These are phyloP conservation scores for Polypedilum vanderplanki DNA, from an alignment of 1,140 invertebrate species.

Conservation along the genomic window DNA sequence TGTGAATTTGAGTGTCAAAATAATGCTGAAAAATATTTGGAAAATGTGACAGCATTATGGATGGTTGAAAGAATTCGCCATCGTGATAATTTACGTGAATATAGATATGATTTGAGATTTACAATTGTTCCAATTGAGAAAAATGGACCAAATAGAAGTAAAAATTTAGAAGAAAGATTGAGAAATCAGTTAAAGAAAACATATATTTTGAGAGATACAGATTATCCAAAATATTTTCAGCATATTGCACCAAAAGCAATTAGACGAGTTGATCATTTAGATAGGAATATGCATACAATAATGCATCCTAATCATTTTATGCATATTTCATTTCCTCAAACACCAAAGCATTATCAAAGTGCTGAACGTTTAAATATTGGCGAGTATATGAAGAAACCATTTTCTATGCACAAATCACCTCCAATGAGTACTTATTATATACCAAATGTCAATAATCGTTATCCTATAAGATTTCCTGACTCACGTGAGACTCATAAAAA, in stretches of 20 bases:
- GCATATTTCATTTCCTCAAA: not conserved
- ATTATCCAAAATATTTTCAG: slow-evolving; percentile 40
- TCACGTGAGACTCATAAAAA: not conserved
- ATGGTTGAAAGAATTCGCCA: slow-evolving; percentile 55
- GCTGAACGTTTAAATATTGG: not conserved
- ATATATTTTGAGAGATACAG: slow-evolving; percentile 40
- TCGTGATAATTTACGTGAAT: slow-evolving; percentile 47
- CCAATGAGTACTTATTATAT: not conserved
- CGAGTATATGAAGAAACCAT: not conserved
- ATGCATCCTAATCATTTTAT: not conserved
- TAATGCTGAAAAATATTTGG: slow-evolving; percentile 37
- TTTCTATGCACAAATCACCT: not conserved
- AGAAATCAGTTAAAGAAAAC: slow-evolving; percentile 33
- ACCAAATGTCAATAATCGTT: slow-evolving; percentile 1
- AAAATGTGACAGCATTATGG: slow-evolving; percentile 52
- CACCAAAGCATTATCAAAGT: not conserved
- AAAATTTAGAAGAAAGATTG: not conserved
- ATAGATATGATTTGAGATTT: slow-evolving; percentile 56
- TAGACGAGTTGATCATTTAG: not conserved
- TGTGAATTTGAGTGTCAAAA: slow-evolving; percentile 40
- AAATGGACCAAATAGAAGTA: not conserved
- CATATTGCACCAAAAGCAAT: not conserved
- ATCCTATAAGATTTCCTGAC: slow-evolving; percentile 10
- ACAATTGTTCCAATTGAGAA: slow-evolving; percentile 49
- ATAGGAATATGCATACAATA: not conserved